Evolutionary conservation across 2,888 invertebrate genomes (phyloP).

Genomic region (Morinoia aosen): DNA sequence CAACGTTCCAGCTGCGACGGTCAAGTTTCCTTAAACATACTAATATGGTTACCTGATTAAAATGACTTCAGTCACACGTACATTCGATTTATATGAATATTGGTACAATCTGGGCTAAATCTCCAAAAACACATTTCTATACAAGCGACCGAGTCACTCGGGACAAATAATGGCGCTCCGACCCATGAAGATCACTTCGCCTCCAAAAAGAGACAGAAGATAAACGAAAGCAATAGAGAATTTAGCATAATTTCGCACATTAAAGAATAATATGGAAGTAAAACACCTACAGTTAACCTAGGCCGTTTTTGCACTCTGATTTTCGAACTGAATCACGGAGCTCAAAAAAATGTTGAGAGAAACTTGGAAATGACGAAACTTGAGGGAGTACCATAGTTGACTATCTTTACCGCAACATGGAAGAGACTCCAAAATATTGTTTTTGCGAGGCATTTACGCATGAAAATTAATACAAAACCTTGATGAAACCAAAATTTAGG

Average conservation of each 20-base stretch:
- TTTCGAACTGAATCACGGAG: neutral
- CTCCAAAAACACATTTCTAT: neutral
- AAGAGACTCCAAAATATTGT: neutral
- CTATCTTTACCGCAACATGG: neutral
- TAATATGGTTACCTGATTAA: constrained; percentile 3
- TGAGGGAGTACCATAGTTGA: neutral
- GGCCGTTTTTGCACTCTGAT: neutral
- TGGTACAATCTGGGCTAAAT: neutral
- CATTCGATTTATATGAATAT: neutral
- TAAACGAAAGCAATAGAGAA: neutral
- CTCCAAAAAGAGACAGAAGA: neutral
- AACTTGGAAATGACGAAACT: neutral
- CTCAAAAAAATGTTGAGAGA: neutral
- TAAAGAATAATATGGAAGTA: neutral
- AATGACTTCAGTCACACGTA: neutral
- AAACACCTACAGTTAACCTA: neutral
- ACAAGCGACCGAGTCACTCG: neutral
- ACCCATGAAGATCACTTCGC: neutral
- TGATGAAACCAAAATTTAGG: neutral
- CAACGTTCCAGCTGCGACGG: neutral
- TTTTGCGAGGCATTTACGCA: neutral
- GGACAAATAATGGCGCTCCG: neutral
- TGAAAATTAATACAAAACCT: neutral
- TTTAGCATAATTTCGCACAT: neutral
- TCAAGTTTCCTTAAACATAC: neutral